A percentile compares a stretch with the other conserved stretches of the same genome.
phyloP scores from a whole-genome alignment of 2,113 vertebrate species.

The Thamnophis sirtalis region DNA sequence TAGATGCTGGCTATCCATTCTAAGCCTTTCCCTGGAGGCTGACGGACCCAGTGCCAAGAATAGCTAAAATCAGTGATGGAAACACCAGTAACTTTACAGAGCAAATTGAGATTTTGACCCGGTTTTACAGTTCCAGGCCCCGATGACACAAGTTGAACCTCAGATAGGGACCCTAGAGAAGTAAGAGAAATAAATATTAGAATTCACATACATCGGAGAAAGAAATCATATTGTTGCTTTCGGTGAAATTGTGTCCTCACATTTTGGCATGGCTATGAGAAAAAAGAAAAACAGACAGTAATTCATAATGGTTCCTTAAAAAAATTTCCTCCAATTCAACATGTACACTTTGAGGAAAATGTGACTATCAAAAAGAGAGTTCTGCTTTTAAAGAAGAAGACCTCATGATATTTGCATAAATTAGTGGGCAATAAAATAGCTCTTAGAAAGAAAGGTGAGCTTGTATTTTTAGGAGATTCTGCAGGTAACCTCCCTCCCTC shows the following conservation, averaged over 20 bases:
- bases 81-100: background rate
- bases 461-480: too few species aligned
- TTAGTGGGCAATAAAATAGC: too few species aligned
- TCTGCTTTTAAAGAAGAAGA: background rate
- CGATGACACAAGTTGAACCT: background rate
- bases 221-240: too few species aligned
- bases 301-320: too few species aligned
- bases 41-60: background rate
- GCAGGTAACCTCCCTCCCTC: too few species aligned
- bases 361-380: background rate
- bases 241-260: too few species aligned
- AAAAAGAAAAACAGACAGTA: too few species aligned
- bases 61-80: accelerated
- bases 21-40: background rate
- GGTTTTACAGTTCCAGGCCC: background rate
- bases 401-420: background rate
- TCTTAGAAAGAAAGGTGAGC: too few species aligned
- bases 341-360: too few species aligned
- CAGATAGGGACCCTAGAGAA: background rate
- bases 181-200: background rate
- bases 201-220: too few species aligned
- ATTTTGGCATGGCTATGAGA: too few species aligned
- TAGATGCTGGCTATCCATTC: background rate
- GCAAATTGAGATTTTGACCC: background rate
- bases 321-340: too few species aligned